These are phyloP conservation scores for Aleadryas rufinucha DNA, from an alignment of 2,113 vertebrate species.

Conservation along the genomic window DNA sequence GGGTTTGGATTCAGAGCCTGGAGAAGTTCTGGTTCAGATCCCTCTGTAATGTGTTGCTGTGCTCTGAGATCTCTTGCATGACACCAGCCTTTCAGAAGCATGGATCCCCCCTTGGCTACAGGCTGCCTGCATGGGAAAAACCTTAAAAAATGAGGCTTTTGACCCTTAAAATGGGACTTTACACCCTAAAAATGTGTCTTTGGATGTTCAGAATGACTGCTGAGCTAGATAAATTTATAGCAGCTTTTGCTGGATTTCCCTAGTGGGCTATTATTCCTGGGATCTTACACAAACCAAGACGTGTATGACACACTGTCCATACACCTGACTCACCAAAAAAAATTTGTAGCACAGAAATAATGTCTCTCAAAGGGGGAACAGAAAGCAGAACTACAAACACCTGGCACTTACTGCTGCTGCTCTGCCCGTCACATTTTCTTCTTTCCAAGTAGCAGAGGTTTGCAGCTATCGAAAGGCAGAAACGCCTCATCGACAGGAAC, in stretches of 20 bases:
- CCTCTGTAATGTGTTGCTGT: not conserved
- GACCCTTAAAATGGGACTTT: not conserved
- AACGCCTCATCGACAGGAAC: fast-evolving
- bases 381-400: not conserved
- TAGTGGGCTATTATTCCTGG: not conserved
- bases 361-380: not conserved
- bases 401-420: not conserved
- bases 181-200: not conserved
- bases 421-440: not conserved
- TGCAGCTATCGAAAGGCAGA: not conserved
- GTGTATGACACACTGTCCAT: not conserved
- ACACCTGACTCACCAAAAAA: not conserved
- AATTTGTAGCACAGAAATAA: not conserved
- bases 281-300: not conserved
- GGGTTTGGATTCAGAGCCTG: not conserved
- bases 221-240: not conserved
- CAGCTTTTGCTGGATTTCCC: not conserved
- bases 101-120: not conserved
- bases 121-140: not conserved
- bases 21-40: not conserved
- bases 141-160: not conserved
- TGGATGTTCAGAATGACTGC: not conserved
- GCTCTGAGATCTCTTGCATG: not conserved
- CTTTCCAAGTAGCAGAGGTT: not conserved
- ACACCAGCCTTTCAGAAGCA: not conserved